Percentiles rank a stretch among this genome's conserved stretches.
phyloP scores from a whole-genome alignment of 2,888 invertebrate genomes.

The Metalampra italica region DNA sequence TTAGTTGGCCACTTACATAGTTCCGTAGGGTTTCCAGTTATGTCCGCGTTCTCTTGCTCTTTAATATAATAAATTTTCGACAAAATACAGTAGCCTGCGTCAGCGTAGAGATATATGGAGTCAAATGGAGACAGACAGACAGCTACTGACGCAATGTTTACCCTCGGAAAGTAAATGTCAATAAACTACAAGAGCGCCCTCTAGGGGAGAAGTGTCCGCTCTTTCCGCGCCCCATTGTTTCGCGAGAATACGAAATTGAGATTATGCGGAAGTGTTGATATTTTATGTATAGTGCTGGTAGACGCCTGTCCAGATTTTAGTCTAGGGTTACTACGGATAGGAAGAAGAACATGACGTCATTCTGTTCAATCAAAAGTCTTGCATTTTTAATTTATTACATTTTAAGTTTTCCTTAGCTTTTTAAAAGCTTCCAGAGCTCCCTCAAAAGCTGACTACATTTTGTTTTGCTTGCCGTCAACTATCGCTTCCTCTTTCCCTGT shows the following conservation, averaged over 20 bases:
- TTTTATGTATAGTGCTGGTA: constrained; percentile 2
- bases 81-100: neutral
- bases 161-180: constrained; percentile 74
- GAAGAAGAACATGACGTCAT: too few species aligned
- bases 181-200: constrained; percentile 66
- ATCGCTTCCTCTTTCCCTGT: too few species aligned
- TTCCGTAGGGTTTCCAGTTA: neutral
- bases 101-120: constrained; percentile 20
- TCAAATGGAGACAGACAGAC: constrained; percentile 41
- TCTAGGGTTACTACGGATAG: too few species aligned
- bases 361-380: too few species aligned
- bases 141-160: constrained; percentile 62
- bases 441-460: too few species aligned
- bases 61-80: neutral
- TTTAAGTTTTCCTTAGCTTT: too few species aligned
- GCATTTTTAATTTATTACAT: too few species aligned
- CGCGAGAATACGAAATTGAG: constrained; percentile 32
- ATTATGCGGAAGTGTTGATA: constrained; percentile 20
- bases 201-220: constrained; percentile 53
- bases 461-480: too few species aligned
- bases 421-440: too few species aligned
- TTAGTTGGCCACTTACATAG: constrained; percentile 3
- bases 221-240: constrained; percentile 48
- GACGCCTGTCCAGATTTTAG: neutral
- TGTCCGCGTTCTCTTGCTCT: neutral